phyloP scores from a whole-genome alignment of 35 echinoderm and acorn worm genomes.

The Lytechinus pictus region DNA sequence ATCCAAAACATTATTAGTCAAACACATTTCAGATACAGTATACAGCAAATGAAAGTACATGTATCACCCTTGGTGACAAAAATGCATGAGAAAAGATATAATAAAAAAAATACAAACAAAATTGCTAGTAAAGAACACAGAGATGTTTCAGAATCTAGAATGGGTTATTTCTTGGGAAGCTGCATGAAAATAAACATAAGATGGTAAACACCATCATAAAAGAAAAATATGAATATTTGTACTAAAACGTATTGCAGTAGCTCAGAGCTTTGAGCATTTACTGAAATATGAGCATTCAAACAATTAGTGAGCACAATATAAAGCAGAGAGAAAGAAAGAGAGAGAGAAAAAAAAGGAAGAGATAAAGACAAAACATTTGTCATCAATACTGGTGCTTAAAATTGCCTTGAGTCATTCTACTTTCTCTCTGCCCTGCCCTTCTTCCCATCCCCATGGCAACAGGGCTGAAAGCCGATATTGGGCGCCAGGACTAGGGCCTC shows the following conservation, averaged over 20 bases:
- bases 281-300: not conserved
- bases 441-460: not conserved
- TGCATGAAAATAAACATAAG: too few species aligned
- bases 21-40: too few species aligned
- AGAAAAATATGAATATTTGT: not conserved
- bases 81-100: too few species aligned
- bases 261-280: not conserved
- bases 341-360: not conserved
- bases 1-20: too few species aligned
- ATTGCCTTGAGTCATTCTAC: not conserved
- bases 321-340: not conserved
- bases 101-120: too few species aligned
- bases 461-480: not conserved
- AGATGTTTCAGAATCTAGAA: too few species aligned
- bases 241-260: not conserved
- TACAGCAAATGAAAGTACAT: too few species aligned
- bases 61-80: too few species aligned
- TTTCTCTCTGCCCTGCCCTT: conserved; percentile 2
- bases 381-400: not conserved
- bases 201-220: too few species aligned
- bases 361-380: not conserved
- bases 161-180: too few species aligned
- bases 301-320: not conserved
- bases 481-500: conserved; percentile 5
- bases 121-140: too few species aligned